Percentiles rank a stretch among this genome's conserved stretches.
phyloP scores from a whole-genome alignment of 2,113 vertebrate species.

The Corythornis madagascariensis region DNA sequence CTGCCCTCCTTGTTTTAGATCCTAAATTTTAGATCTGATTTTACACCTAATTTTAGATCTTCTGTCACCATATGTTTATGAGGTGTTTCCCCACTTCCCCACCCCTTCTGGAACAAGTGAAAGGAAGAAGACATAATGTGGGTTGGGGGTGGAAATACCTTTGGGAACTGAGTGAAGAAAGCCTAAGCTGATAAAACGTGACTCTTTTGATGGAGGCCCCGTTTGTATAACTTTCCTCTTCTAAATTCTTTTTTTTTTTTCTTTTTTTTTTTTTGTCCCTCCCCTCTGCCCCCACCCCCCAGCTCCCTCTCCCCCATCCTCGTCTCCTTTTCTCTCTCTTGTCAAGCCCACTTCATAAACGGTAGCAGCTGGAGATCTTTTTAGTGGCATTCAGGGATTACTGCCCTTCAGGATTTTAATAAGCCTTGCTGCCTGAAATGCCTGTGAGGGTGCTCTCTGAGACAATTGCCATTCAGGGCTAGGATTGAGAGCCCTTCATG shows the following conservation, averaged over 20 bases:
- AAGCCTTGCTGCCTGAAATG: conserved; percentile 78
- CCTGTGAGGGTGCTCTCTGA: conserved; percentile 79
- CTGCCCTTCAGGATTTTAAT: conserved; percentile 87
- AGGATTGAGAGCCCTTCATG: conserved; percentile 56
- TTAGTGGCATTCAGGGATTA: conserved; percentile 85
- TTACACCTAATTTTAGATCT: neutral
- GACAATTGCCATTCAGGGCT: conserved; percentile 79
- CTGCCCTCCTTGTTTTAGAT: neutral
- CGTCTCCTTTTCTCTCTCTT: conserved; percentile 58
- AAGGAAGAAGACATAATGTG: conserved; percentile 56
- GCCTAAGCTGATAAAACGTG: conserved; percentile 72
- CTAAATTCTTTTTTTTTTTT: conserved; percentile 61
- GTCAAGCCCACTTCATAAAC: conserved; percentile 82
- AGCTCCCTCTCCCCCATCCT: neutral
- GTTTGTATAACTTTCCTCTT: conserved; percentile 76
- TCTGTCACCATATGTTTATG: neutral
- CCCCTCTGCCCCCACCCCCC: neutral
- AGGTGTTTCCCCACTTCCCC: neutral
- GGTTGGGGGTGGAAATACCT: conserved; percentile 10
- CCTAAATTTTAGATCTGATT: neutral
- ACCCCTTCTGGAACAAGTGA: neutral
- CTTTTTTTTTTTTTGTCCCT: too few species aligned
- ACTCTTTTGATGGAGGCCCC: conserved; percentile 63
- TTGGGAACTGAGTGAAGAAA: conserved; percentile 69
- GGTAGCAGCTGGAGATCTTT: conserved; percentile 85